These are phyloP conservation scores for Argya squamiceps DNA, from an alignment of 2,797 vertebrate genomes.

Conservation along the genomic window DNA sequence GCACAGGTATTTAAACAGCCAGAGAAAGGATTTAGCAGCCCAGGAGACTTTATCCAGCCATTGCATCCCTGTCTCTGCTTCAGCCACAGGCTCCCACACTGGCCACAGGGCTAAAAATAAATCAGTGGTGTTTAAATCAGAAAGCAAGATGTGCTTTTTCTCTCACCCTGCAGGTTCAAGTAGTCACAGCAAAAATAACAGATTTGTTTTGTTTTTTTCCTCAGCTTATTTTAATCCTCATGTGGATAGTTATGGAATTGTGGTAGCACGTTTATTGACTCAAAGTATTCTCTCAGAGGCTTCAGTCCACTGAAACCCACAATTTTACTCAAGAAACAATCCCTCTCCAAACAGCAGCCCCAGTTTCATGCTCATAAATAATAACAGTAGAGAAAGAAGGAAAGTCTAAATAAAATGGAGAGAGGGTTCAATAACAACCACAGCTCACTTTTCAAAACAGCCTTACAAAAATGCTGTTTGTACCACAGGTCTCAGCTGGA, in stretches of 20 bases:
- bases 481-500: slow-evolving; percentile 36
- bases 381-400: neutral
- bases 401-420: neutral
- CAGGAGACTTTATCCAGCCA: neutral
- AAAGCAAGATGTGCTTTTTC: neutral
- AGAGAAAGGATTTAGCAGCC: neutral
- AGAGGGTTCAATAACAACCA: neutral
- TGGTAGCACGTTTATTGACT: slow-evolving; percentile 27
- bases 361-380: neutral
- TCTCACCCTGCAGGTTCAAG: neutral
- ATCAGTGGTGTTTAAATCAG: neutral
- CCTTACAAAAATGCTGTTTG: slow-evolving; percentile 26
- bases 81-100: neutral
- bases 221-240: slow-evolving; percentile 30
- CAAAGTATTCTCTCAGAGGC: slow-evolving; percentile 8
- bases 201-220: slow-evolving; percentile 18
- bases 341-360: neutral
- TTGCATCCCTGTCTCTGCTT: neutral
- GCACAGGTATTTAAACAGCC: neutral
- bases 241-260: slow-evolving; percentile 26
- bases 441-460: neutral
- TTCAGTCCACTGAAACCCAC: neutral
- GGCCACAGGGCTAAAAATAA: slow-evolving; percentile 12
- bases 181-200: neutral
- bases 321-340: slow-evolving; percentile 1